A percentile compares a stretch with the other conserved stretches of the same genome.
phyloP scores from a whole-genome alignment of 2,797 vertebrate genomes.

The Eulemur albifrons region DNA sequence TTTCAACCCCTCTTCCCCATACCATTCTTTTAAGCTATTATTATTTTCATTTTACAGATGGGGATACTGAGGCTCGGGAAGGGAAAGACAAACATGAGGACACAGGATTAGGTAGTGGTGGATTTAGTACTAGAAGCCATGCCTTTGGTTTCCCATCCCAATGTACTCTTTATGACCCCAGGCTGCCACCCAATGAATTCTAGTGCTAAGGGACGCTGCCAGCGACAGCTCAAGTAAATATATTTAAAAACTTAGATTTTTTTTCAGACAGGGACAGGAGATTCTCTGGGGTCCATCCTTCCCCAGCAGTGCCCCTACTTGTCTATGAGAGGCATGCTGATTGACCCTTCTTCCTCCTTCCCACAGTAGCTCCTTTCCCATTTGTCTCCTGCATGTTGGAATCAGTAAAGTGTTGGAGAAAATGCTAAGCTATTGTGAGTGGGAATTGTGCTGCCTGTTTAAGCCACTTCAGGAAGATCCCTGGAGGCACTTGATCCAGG shows the following conservation, averaged over 20 bases:
- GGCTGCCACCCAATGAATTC: not conserved
- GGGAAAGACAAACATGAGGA: not conserved
- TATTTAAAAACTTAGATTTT: not conserved
- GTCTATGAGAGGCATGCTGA: not conserved
- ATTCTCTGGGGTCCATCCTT: not conserved
- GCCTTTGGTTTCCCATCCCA: not conserved
- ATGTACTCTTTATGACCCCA: not conserved
- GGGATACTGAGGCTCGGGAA: not conserved
- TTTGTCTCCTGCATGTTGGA: slow-evolving; percentile 62
- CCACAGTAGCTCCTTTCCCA: not conserved
- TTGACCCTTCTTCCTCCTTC: not conserved
- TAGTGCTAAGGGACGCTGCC: slow-evolving; percentile 6
- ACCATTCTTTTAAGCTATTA: not conserved
- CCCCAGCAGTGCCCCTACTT: not conserved
- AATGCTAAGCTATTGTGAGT: slow-evolving; percentile 74
- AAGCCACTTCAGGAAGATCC: slow-evolving; percentile 64
- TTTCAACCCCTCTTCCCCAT: not conserved
- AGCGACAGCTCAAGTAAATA: not conserved
- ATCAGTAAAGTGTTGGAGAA: slow-evolving; percentile 77
- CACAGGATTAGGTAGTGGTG: not conserved
- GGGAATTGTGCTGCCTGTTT: slow-evolving; percentile 68
- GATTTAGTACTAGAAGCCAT: not conserved
- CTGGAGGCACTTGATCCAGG: slow-evolving; percentile 4
- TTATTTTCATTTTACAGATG: slow-evolving; percentile 19
- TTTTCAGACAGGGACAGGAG: not conserved